Percentiles rank a stretch among this genome's conserved stretches.
phyloP scores from a whole-genome alignment of 2,113 vertebrate species.

The Hoplias malabaricus region DNA sequence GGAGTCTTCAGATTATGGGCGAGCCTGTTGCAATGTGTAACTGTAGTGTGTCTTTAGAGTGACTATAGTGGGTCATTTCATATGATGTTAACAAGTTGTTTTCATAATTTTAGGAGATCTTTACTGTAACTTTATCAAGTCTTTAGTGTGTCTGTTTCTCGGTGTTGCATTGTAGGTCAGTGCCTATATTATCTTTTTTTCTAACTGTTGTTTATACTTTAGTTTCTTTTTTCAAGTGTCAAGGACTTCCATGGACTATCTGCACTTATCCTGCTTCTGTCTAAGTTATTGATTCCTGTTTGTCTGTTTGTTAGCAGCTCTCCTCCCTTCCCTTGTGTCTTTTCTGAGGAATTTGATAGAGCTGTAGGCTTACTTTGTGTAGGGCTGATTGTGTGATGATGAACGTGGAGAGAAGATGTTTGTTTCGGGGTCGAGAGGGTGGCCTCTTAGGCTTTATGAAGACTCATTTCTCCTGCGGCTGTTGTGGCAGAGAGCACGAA shows the following conservation, averaged over 20 bases:
- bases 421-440: conserved; percentile 6
- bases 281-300: neutral
- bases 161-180: neutral
- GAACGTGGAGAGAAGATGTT: conserved; percentile 31
- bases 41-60: neutral
- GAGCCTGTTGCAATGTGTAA: neutral
- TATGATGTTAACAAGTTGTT: no score
- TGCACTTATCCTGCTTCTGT: neutral
- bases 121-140: neutral
- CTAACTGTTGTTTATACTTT: neutral
- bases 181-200: neutral
- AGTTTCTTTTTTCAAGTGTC: neutral
- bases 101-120: neutral
- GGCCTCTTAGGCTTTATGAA: conserved; percentile 43
- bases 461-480: conserved; percentile 38
- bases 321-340: neutral
- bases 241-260: neutral
- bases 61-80: no score
- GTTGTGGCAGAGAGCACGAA: conserved; percentile 33
- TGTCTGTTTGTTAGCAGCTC: neutral
- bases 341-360: neutral
- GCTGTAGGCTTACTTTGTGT: neutral
- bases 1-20: neutral
- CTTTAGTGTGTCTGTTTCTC: neutral
- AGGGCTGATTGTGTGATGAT: conserved; percentile 31